A percentile compares a stretch with the other conserved stretches of the same genome.
These are phyloP conservation scores for Calameuta filiformis DNA, from an alignment of 2,888 invertebrate genomes.

Conservation along the genomic window DNA sequence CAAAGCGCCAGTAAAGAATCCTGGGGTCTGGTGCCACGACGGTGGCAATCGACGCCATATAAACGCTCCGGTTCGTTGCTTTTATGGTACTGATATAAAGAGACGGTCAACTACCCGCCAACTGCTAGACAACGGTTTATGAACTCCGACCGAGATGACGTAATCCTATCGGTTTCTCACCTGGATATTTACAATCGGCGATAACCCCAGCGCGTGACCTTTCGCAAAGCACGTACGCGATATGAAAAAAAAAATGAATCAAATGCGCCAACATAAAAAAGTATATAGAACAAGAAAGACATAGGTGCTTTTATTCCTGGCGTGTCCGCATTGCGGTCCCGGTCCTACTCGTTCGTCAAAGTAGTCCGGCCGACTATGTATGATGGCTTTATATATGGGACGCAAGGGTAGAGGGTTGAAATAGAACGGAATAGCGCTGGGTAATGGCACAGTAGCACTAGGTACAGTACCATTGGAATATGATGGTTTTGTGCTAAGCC, in stretches of 20 bases:
- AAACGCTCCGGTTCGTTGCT: conserved; percentile 41
- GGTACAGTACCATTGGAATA: background rate
- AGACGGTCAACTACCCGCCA: conserved; percentile 52
- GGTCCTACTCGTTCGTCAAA: background rate
- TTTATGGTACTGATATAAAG: conserved; percentile 58
- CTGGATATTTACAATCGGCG: background rate
- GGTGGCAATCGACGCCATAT: conserved; percentile 46
- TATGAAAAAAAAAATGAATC: background rate
- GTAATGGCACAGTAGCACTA: background rate
- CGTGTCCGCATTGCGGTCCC: conserved; percentile 20
- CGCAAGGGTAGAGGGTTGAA: background rate
- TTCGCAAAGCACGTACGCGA: no score
- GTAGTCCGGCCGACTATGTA: background rate
- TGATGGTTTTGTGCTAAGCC: background rate
- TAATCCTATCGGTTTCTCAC: conserved; percentile 34
- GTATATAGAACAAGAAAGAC: background rate
- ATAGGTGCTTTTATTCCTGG: conserved; percentile 17
- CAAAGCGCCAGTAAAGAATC: background rate
- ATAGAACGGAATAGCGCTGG: background rate
- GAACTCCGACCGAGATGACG: conserved; percentile 46
- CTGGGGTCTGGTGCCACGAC: conserved; percentile 4
- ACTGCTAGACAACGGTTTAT: conserved; percentile 53
- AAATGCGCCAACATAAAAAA: background rate
- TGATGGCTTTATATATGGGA: background rate
- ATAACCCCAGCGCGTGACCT: no score